phyloP scores from a whole-genome alignment of 2,113 vertebrate species.

The Clarias macrocephalus region DNA sequence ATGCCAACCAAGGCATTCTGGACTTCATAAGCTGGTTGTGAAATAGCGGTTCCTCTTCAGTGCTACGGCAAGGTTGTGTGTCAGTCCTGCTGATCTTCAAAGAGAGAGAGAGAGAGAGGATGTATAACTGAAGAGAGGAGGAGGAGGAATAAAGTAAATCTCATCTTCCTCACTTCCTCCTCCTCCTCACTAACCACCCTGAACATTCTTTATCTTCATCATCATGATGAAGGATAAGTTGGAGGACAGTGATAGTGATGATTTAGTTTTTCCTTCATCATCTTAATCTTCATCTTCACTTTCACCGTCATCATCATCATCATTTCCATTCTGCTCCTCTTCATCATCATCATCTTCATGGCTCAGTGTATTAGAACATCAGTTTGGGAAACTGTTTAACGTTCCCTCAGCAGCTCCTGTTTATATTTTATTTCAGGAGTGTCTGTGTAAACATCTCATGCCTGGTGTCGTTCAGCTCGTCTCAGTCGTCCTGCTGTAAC shows the following conservation, averaged over 20 bases:
- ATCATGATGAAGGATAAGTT: not conserved
- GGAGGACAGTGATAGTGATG: not conserved
- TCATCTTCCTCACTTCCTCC: not conserved
- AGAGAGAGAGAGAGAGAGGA: too few relatives aligned
- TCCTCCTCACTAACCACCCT: not conserved
- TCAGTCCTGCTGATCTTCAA: too few relatives aligned
- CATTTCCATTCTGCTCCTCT: not conserved
- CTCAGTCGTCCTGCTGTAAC: not conserved
- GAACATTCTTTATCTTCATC: not conserved
- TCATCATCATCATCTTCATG: not conserved
- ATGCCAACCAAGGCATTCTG: too few relatives aligned
- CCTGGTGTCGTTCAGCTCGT: not conserved
- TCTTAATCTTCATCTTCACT: not conserved
- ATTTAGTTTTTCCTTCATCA: not conserved
- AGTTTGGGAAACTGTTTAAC: too few relatives aligned
- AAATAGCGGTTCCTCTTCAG: too few relatives aligned
- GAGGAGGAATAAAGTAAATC: not conserved
- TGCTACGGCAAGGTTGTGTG: too few relatives aligned
- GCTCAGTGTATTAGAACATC: too few relatives aligned
- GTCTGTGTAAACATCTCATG: not conserved
- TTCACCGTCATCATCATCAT: not conserved
- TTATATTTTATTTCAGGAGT: not conserved
- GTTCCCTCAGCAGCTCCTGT: not conserved
- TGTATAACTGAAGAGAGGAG: not conserved
- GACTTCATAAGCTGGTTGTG: too few relatives aligned